A percentile compares a stretch with the other conserved stretches of the same genome.
Evolutionary conservation across 2,113 vertebrate species (phyloP).

Genomic region (Anser cygnoides): DNA sequence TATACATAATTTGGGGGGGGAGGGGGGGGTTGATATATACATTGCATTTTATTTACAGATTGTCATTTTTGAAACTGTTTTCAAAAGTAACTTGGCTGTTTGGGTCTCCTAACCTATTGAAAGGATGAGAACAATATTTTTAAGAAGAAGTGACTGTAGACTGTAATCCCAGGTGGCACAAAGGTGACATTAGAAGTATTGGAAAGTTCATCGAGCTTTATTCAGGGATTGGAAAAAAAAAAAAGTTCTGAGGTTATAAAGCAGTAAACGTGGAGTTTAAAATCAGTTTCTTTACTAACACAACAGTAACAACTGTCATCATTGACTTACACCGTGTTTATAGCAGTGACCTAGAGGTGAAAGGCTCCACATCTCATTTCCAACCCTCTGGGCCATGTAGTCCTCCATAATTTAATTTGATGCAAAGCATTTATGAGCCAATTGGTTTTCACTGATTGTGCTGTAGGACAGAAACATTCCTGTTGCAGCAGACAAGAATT

Average conservation of each 20-base stretch:
- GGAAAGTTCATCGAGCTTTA: constrained; percentile 11
- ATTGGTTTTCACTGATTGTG: constrained; percentile 70
- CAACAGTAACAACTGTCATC: constrained; percentile 41
- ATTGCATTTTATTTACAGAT: background rate
- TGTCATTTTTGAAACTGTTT: background rate
- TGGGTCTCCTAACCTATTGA: background rate
- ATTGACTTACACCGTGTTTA: constrained; percentile 61
- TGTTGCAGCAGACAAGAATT: constrained; percentile 19
- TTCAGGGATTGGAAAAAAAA: background rate
- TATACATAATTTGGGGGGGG: accelerated
- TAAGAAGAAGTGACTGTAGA: background rate
- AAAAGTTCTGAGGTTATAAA: constrained; percentile 7
- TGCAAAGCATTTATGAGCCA: constrained; percentile 65
- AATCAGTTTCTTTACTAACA: constrained; percentile 36
- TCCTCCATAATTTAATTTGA: constrained; percentile 64
- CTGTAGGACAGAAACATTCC: constrained; percentile 59
- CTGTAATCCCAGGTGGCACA: background rate
- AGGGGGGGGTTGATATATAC: background rate
- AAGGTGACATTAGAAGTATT: background rate
- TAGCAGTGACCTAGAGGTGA: constrained; percentile 56
- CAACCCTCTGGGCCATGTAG: constrained; percentile 20
- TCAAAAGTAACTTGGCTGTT: background rate
- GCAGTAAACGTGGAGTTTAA: constrained; percentile 33
- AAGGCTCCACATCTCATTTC: constrained; percentile 63
- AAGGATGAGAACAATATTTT: background rate